Base-by-base conservation (phyloP, 2,888 invertebrate genomes). In the Furcula furcula region DNA sequence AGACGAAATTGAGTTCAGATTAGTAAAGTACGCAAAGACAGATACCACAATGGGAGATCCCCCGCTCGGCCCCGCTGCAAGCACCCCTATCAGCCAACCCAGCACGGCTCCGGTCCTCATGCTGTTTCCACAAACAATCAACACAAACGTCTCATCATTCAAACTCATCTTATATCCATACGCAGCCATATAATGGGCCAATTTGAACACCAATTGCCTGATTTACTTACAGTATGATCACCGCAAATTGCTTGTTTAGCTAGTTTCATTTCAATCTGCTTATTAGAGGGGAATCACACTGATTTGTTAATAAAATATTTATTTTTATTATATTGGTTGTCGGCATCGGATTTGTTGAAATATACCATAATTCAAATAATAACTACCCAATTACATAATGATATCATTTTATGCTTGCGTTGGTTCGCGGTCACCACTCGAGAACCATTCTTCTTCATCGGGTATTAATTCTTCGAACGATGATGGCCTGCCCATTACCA, bases 31-130 rank as follows among this genome's bases (percentile, higher is more conserved):
- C n/a, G n/a, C n/a, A n/a, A n/a, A n/a, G n/a, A n/a, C n/a, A n/a
- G n/a, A n/a, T 21, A 21, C 21, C 21, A 21, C 21, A 10, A 42
- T 29, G 25, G 66, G 60, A 3, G 1, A 40, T 11, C 39, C 34
- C 31, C 42, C 39, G 2, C 31, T 44, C 12, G 13, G 37, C 2
- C 39, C 47, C 1, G 53, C 12, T n/a, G 54, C 26, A 25, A 60
- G 27, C n/a, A 35, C 41, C 16, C 48, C 38, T 26, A 58, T 15
- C n/a, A 61, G 23, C 32, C 45, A 58, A 13, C 42, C 55, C 34
- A 55, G 18, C 29, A 35, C 25, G 1, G 33, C 20, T 2, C 40
- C 10, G 5, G 30, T 30, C 31, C 33, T 16, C 56, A 56, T 56
- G 28, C n/a, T 30, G 33, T 28, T 4, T 2, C 12, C 15, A 23